These are phyloP conservation scores for Paralichthys olivaceus DNA, from an alignment of 2,113 vertebrate species.

Conservation along the genomic window DNA sequence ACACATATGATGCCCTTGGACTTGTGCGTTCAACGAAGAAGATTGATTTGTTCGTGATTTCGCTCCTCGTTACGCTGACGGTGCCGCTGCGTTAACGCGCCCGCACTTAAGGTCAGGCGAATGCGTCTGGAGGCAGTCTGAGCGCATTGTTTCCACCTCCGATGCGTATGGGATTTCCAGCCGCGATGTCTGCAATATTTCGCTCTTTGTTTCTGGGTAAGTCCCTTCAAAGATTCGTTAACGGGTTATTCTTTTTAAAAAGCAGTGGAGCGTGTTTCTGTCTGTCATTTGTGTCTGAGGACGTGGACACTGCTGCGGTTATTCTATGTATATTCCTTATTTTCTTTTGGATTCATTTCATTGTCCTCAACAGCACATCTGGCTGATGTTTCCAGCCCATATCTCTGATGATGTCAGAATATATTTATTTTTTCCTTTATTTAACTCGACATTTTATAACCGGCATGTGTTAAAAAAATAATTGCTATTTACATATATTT, in stretches of 20 bases:
- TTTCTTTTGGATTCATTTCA: not conserved
- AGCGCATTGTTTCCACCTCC: slow-evolving; percentile 77
- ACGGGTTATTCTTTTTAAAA: slow-evolving; percentile 9
- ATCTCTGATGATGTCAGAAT: slow-evolving; percentile 68
- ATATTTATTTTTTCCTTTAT: slow-evolving; percentile 13
- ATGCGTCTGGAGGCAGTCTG: slow-evolving; percentile 14
- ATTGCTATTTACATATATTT: not conserved
- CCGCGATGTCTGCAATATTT: slow-evolving; percentile 82
- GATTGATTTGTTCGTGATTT: slow-evolving; percentile 47
- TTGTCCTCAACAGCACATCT: slow-evolving; percentile 23
- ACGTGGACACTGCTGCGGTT: not conserved
- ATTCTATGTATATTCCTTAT: not conserved
- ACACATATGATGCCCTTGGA: slow-evolving; percentile 77
- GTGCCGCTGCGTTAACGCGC: too few species aligned
- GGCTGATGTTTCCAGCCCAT: slow-evolving; percentile 13
- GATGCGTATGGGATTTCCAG: slow-evolving; percentile 78
- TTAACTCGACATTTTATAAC: not conserved
- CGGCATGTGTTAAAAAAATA: not conserved
- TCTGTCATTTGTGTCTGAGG: slow-evolving; percentile 5
- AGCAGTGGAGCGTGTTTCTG: slow-evolving; percentile 17
- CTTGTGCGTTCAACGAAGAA: slow-evolving; percentile 60
- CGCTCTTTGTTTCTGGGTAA: slow-evolving; percentile 84
- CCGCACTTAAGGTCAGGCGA: too few species aligned
- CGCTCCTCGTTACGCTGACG: too few species aligned
- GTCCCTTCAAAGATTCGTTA: slow-evolving; percentile 58